phyloP scores from a whole-genome alignment of 2,113 vertebrate genomes.

The Proterorhinus semilunaris region DNA sequence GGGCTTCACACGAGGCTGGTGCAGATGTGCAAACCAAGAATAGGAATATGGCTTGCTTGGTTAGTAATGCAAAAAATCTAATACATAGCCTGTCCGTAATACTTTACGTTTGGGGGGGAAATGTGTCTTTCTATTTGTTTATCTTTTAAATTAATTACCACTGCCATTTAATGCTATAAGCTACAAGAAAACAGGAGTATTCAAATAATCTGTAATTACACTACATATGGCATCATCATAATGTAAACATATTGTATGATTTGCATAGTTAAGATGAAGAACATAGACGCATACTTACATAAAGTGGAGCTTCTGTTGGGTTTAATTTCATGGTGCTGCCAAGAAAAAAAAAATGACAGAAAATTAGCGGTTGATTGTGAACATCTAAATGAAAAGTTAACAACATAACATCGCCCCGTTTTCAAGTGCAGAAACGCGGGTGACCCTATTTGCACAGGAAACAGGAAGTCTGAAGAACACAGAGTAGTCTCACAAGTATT shows the following conservation, averaged over 20 bases:
- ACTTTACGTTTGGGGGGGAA: too few relatives aligned
- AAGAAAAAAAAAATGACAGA: constrained; percentile 44
- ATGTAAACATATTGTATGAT: too few relatives aligned
- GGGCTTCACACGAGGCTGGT: not conserved
- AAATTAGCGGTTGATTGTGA: not conserved
- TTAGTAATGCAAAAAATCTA: not conserved
- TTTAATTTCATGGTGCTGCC: constrained; percentile 89
- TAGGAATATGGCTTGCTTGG: not conserved
- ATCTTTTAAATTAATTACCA: too few relatives aligned
- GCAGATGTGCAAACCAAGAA: not conserved
- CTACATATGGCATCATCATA: too few relatives aligned
- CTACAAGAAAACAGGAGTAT: too few relatives aligned
- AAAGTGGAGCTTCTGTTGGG: constrained; percentile 88
- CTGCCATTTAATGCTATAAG: too few relatives aligned
- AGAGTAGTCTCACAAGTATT: constrained; percentile 22
- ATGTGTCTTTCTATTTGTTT: too few relatives aligned
- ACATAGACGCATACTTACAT: constrained; percentile 79
- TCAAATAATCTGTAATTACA: too few relatives aligned
- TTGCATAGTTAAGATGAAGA: not conserved
- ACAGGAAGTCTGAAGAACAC: constrained; percentile 36
- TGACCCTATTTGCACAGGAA: constrained; percentile 29
- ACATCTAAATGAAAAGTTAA: not conserved
- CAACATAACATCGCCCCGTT: not conserved
- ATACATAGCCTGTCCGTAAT: too few relatives aligned
- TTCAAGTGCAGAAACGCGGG: constrained; percentile 21